These are phyloP conservation scores for Pseudomyrmex dendroicus DNA, from an alignment of 1,140 invertebrate species.

Conservation along the genomic window DNA sequence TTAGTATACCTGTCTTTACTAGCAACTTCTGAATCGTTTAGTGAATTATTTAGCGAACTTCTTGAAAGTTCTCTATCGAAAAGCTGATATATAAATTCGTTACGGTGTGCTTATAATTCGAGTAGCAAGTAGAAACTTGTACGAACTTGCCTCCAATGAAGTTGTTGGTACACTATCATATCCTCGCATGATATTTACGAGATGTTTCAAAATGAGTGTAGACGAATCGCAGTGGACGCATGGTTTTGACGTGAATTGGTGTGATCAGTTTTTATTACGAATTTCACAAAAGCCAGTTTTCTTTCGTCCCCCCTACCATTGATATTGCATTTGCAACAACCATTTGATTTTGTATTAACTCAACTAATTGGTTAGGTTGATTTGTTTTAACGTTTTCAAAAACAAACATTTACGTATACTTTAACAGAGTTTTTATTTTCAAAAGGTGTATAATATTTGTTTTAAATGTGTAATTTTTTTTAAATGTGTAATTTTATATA, in stretches of 20 bases:
- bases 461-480: too few species aligned
- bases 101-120: constrained; percentile 21
- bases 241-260: constrained; percentile 79
- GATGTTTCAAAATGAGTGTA: constrained; percentile 76
- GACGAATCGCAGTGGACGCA: constrained; percentile 78
- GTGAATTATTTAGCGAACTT: not conserved
- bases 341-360: constrained; percentile 62
- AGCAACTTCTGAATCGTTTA: constrained; percentile 56
- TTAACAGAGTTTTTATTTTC: constrained; percentile 15
- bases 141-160: constrained; percentile 43
- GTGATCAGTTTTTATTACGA: constrained; percentile 69
- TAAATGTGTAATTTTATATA: too few species aligned
- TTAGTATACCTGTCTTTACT: constrained; percentile 56
- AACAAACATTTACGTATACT: constrained; percentile 15
- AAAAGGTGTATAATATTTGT: constrained; percentile 8
- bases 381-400: constrained; percentile 11
- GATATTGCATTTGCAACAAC: constrained; percentile 73
- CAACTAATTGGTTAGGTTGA: constrained; percentile 33
- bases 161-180: constrained; percentile 70
- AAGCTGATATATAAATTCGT: constrained; percentile 15
- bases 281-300: constrained; percentile 60
- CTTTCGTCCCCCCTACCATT: constrained; percentile 44
- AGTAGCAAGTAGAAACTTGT: constrained; percentile 26
- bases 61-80: constrained; percentile 15
- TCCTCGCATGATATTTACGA: constrained; percentile 74